phyloP scores from a whole-genome alignment of 2,888 invertebrate genomes.

The Perdita meconis region DNA sequence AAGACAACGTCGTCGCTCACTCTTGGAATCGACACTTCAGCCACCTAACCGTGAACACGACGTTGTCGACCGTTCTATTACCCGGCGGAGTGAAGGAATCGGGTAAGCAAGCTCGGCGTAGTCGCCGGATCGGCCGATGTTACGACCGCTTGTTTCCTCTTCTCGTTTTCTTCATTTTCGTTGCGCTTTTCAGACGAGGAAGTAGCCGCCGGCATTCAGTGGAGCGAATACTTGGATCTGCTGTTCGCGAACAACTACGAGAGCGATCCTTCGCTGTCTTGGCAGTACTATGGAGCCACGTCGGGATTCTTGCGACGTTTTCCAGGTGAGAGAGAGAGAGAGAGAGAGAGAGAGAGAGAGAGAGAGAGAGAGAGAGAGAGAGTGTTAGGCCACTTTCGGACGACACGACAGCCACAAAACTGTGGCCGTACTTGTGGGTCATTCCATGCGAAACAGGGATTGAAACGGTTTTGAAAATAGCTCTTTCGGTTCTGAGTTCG shows the following conservation, averaged over 20 bases:
- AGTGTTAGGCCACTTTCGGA: too few species aligned
- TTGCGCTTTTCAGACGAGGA: constrained; percentile 93
- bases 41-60: constrained; percentile 93
- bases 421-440: too few species aligned
- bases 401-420: too few species aligned
- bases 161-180: constrained; percentile 67
- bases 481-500: too few species aligned
- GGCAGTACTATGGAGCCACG: constrained; percentile 99
- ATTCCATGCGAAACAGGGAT: too few species aligned
- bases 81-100: constrained; percentile 91
- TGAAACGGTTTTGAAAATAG: too few species aligned
- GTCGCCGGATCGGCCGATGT: too few species aligned
- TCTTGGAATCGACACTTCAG: constrained; percentile 95
- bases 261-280: constrained; percentile 95
- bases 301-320: constrained; percentile 97
- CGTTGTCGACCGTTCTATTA: constrained; percentile 94
- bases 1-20: constrained; percentile 90
- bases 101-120: too few species aligned
- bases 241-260: constrained; percentile 96
- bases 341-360: too few species aligned
- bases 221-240: constrained; percentile 97
- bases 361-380: too few species aligned
- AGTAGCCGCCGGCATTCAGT: constrained; percentile 95
- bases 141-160: too few species aligned
- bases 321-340: constrained; percentile 96